These are phyloP conservation scores for Eledona agricola DNA, from an alignment of 2,888 invertebrate species.

Conservation along the genomic window DNA sequence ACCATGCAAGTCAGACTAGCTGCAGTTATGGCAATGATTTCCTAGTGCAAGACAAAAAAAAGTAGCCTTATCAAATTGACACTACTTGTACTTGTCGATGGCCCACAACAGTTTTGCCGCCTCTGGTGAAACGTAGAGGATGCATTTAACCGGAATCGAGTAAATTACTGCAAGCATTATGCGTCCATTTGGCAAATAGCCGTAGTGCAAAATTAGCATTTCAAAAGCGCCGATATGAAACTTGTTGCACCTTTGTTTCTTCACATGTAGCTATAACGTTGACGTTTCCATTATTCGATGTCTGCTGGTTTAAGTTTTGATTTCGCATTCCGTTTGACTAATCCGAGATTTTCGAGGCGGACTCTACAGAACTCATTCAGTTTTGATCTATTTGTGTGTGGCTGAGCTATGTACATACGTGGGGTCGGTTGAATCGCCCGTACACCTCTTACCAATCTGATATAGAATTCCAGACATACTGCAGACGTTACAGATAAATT, in stretches of 20 bases:
- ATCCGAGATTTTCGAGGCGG: constrained; percentile 19
- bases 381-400: constrained; percentile 24
- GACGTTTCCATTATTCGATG: constrained; percentile 20
- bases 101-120: too few relatives aligned
- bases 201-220: constrained; percentile 35
- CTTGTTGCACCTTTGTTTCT: constrained; percentile 41
- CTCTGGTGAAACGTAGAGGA: too few relatives aligned
- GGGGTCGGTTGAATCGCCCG: too few relatives aligned
- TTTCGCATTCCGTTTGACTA: constrained; percentile 23
- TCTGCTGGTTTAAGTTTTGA: constrained; percentile 13
- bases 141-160: constrained; percentile 18
- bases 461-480: constrained; percentile 24
- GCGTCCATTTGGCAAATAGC: constrained; percentile 34
- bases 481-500: constrained; percentile 26
- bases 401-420: constrained; percentile 17
- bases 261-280: constrained; percentile 16
- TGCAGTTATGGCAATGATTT: too few relatives aligned
- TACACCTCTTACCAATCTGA: constrained; percentile 5
- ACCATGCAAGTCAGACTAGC: too few relatives aligned
- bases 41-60: too few relatives aligned
- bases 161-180: constrained; percentile 30
- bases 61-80: too few relatives aligned
- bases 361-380: constrained; percentile 25
- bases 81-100: too few relatives aligned
- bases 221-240: constrained; percentile 38